Evolutionary conservation across 2,113 vertebrate species (phyloP).

Genomic region (Otus sunia): DNA sequence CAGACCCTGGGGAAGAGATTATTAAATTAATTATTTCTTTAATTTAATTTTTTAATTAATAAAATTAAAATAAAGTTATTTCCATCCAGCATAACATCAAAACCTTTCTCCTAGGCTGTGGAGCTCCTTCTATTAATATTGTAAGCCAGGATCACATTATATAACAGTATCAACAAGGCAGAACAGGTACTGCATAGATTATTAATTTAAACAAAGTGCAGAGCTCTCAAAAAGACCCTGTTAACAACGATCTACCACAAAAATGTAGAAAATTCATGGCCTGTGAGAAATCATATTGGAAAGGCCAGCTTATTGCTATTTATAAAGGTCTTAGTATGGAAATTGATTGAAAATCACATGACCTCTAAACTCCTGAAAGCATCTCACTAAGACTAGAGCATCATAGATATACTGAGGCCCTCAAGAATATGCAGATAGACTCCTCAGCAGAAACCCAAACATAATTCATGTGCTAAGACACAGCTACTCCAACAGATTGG

Average conservation of each 20-base stretch:
- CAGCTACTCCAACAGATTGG: neutral
- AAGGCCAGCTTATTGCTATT: neutral
- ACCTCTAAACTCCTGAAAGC: neutral
- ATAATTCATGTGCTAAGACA: neutral
- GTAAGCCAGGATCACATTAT: neutral
- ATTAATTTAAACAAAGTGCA: neutral
- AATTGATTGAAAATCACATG: neutral
- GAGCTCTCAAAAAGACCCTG: neutral
- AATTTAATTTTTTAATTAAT: neutral
- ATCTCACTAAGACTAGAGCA: neutral
- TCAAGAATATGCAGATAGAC: neutral
- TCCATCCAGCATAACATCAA: neutral
- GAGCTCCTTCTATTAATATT: neutral
- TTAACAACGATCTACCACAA: neutral
- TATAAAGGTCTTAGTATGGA: neutral
- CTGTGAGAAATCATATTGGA: neutral
- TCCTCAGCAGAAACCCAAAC: neutral
- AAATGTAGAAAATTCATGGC: neutral
- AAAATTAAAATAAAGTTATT: neutral
- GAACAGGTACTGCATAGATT: neutral
- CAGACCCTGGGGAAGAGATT: neutral
- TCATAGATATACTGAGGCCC: neutral
- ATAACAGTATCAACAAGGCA: neutral
- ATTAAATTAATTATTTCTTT: neutral
- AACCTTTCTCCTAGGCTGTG: neutral